These are phyloP conservation scores for Terrapene triunguis DNA, from an alignment of 2,113 vertebrate genomes.

Conservation along the genomic window DNA sequence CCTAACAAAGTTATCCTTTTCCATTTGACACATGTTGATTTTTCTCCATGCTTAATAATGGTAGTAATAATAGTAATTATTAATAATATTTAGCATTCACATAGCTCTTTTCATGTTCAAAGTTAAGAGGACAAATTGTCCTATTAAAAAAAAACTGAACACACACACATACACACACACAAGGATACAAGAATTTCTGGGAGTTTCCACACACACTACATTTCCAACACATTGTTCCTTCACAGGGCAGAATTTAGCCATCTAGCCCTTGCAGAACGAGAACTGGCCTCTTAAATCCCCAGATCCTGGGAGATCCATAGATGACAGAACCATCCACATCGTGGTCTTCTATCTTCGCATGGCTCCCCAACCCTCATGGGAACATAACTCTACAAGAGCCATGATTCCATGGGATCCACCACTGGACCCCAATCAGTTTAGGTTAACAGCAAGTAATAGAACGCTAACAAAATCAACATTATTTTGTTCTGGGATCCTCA, in stretches of 20 bases:
- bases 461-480: background rate
- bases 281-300: background rate
- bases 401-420: background rate
- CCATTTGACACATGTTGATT: background rate
- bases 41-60: slow-evolving; percentile 18
- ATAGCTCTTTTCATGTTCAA: background rate
- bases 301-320: background rate
- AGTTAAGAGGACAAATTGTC: background rate
- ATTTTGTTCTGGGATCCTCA: background rate
- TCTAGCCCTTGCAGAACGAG: background rate
- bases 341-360: background rate
- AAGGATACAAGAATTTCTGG: background rate
- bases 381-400: background rate
- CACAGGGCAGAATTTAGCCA: background rate
- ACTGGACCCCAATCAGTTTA: background rate
- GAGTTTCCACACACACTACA: background rate
- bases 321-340: background rate
- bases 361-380: background rate
- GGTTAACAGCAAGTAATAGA: background rate
- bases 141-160: background rate
- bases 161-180: background rate
- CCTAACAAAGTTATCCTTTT: slow-evolving; percentile 1
- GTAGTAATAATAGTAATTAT: background rate
- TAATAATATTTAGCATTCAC: background rate
- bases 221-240: background rate